Evolutionary conservation across 2,888 invertebrate species (phyloP), one percentile per base, ranked within the genome.

Genomic region (Ormyrus nitidulus): DNA sequence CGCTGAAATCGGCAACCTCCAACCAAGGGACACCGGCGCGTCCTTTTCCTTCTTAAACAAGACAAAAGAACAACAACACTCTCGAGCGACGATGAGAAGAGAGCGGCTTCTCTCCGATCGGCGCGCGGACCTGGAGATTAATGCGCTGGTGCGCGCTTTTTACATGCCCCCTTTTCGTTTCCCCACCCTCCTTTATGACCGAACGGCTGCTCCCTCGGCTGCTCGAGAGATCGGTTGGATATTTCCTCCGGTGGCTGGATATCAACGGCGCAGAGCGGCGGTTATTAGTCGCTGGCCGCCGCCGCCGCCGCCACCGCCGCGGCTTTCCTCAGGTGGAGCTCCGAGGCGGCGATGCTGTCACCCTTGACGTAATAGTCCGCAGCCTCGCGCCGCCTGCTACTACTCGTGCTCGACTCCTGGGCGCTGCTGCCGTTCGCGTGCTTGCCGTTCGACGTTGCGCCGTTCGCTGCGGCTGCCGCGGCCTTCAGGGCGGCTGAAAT

Each of bases 331-430:
- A 89, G 83, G 73, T 87, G 88, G 56, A 90, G 84, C 80, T 90
- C 90, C 79, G 87, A 86, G 19, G 89, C 88, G 44, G 90, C 89
- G 65, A 90, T 84, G 77, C 88, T 90, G 81, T 91, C 91, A 77
- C 92, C 92, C 85, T 92, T 92, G 74, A 92, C 90, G 84, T 92
- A 92, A 85, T 92, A 92, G 85, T 92, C 92, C 49, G 92, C 91
- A 11, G 92, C 91, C 84, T 90, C 90, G 83, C 88, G 88, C 85
- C 90, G 86, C 68, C 87, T 86, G 59, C 76, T 81, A 58, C 76
- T 81, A 75, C 87, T 85, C 56, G 79, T 77, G 68, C 80, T 34
- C 34, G 4, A 2, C 34, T 34, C 34, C 34, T 34, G 34, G 3
- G 53, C 5, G 34, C 19, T 19, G 61, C 19, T 8, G 64, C 84